These are phyloP conservation scores for Pterois miles DNA, from an alignment of 2,797 vertebrate species.

Conservation along the genomic window DNA sequence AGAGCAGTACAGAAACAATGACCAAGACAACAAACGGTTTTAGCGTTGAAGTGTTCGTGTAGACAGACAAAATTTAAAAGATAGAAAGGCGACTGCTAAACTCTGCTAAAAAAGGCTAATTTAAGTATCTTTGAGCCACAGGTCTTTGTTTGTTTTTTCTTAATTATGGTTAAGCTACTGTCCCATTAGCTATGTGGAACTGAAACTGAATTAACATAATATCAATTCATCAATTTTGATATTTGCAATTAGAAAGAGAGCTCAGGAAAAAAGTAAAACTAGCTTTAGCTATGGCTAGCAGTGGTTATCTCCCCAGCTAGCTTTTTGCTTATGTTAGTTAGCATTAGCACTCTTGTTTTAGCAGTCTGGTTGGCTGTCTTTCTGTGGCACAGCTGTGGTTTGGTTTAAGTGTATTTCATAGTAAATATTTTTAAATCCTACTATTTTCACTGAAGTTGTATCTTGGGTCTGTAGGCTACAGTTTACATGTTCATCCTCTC, in stretches of 20 bases:
- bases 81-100: neutral
- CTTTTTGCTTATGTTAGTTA: neutral
- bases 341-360: neutral
- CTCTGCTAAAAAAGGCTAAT: neutral
- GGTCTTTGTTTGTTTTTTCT: neutral
- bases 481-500: neutral
- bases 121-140: neutral
- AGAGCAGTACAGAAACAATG: neutral
- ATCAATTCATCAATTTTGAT: neutral
- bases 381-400: neutral
- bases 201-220: neutral
- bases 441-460: neutral
- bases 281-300: neutral
- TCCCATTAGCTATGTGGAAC: neutral
- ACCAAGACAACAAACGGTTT: neutral
- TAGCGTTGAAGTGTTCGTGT: neutral
- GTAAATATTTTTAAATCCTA: neutral
- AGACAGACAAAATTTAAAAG: neutral
- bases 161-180: neutral
- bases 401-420: neutral
- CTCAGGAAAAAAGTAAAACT: neutral
- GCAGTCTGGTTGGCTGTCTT: neutral
- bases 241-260: neutral
- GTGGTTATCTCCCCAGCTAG: neutral
- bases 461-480: neutral